Percentiles rank a stretch among this genome's conserved stretches.
These are phyloP conservation scores for Drosophila melanica DNA, from an alignment of 1,140 invertebrate species.

Conservation along the genomic window DNA sequence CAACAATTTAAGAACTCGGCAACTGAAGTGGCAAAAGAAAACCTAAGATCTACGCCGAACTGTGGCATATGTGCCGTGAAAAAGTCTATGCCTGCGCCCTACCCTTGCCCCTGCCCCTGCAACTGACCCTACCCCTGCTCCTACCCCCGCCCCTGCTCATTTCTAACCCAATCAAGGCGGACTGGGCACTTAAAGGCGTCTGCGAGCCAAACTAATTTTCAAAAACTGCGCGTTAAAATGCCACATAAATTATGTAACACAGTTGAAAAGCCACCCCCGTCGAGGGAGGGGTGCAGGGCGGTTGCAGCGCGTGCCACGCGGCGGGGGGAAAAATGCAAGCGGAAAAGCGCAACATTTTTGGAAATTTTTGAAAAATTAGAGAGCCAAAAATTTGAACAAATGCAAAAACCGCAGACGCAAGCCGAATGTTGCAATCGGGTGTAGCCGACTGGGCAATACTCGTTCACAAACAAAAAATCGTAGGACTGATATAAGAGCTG, in stretches of 20 bases:
- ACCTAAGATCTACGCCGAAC: slow-evolving; percentile 27
- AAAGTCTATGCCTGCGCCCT: neutral
- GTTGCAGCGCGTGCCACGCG: slow-evolving; percentile 46
- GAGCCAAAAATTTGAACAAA: slow-evolving; percentile 25
- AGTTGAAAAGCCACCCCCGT: slow-evolving; percentile 39
- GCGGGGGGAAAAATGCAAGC: slow-evolving; percentile 13
- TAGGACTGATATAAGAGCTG: no score
- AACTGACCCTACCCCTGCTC: slow-evolving; percentile 6
- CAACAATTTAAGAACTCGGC: slow-evolving; percentile 5
- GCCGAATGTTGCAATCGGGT: neutral
- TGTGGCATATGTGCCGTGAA: slow-evolving; percentile 64
- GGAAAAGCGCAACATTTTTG: slow-evolving; percentile 56
- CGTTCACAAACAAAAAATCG: no score
- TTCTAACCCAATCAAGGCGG: slow-evolving; percentile 37
- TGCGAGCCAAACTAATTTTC: slow-evolving; percentile 58
- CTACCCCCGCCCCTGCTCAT: neutral
- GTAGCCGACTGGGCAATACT: no score
- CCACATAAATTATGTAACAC: slow-evolving; percentile 75
- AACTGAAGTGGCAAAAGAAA: slow-evolving; percentile 42
- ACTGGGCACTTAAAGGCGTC: slow-evolving; percentile 37
- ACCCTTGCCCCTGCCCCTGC: slow-evolving; percentile 2
- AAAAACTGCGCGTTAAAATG: slow-evolving; percentile 68
- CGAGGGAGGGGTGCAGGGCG: neutral
- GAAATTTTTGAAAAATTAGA: slow-evolving; percentile 16
- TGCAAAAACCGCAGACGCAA: slow-evolving; percentile 61